Evolutionary conservation across 2,888 invertebrate species (phyloP).

Genomic region (Ischnura elegans): DNA sequence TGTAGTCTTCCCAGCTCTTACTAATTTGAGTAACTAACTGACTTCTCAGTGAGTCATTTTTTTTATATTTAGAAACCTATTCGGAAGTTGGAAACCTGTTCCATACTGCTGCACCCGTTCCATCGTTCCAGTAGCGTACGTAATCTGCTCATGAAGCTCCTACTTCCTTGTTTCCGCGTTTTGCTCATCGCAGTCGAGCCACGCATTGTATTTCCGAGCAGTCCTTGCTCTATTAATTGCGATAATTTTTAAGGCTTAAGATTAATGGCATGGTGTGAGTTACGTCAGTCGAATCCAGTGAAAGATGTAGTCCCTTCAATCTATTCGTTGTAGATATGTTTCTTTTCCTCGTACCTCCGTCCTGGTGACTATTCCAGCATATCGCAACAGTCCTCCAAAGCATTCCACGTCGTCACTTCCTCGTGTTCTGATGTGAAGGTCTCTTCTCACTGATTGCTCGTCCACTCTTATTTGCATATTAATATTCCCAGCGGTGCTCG

Average conservation of each 20-base stretch:
- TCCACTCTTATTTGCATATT: neutral
- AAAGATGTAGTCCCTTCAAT: neutral
- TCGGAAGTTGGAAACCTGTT: too few relatives aligned
- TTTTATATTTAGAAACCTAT: too few relatives aligned
- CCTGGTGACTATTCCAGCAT: neutral
- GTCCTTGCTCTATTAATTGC: neutral
- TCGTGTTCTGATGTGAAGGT: neutral
- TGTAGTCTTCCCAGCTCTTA: too few relatives aligned
- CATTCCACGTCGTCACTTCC: constrained; percentile 5
- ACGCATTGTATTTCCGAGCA: neutral
- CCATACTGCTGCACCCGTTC: too few relatives aligned
- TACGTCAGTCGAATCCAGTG: neutral
- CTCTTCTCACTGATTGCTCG: neutral
- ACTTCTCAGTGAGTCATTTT: too few relatives aligned
- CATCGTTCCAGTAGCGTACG: neutral
- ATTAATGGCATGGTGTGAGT: neutral
- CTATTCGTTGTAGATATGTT: neutral
- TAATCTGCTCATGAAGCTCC: neutral
- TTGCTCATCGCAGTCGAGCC: neutral
- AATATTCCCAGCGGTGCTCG: neutral
- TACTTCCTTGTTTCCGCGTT: neutral
- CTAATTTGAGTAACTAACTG: too few relatives aligned
- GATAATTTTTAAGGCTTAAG: neutral
- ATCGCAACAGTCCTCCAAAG: neutral
- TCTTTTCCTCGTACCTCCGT: neutral